A percentile compares a stretch with the other conserved stretches of the same genome.
Evolutionary conservation across 2,113 vertebrate genomes (phyloP).

Genomic region (Bubo blakistoni): DNA sequence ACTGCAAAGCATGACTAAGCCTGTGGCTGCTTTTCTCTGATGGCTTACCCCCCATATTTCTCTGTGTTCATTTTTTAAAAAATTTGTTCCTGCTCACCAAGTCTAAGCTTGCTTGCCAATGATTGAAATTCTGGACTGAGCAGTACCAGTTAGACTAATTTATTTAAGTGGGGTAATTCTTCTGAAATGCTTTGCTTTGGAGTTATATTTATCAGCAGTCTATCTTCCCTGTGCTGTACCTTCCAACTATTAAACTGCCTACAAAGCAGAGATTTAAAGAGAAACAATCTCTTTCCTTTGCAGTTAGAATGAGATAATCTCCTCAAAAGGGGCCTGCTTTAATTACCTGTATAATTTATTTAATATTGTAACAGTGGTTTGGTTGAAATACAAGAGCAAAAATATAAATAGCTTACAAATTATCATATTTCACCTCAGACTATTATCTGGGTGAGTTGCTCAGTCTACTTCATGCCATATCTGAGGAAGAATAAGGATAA

Average conservation of each 20-base stretch:
- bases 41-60: neutral
- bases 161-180: constrained; percentile 2
- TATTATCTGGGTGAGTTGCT: neutral
- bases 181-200: neutral
- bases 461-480: neutral
- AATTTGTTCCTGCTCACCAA: neutral
- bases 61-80: neutral
- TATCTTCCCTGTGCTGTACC: neutral
- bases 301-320: neutral
- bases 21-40: neutral
- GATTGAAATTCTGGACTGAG: neutral
- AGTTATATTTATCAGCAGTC: neutral
- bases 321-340: neutral
- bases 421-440: neutral
- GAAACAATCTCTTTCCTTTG: neutral
- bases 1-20: neutral
- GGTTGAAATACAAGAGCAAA: neutral
- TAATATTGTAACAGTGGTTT: neutral
- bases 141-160: constrained; percentile 11
- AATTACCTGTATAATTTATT: neutral
- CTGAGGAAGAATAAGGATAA: neutral
- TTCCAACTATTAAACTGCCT: neutral
- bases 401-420: neutral
- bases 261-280: neutral
- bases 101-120: neutral